Base-by-base conservation (phyloP, 2,113 vertebrate genomes). In the Corydoras sp. region DNA sequence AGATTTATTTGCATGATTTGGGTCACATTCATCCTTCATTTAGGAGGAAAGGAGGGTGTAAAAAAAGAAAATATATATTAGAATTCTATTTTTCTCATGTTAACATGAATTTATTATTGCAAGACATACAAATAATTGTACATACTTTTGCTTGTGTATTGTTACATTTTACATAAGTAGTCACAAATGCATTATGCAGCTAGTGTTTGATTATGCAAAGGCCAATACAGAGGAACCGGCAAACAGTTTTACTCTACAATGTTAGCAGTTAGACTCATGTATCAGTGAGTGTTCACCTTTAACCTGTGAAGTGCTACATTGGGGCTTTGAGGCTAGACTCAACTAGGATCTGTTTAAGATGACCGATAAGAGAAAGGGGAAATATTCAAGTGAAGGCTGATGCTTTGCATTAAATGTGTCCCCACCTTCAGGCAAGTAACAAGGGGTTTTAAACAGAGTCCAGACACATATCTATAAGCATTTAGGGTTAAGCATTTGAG, bases 201-300 rank as follows among this genome's bases (percentile, higher is more conserved):
- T 5, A 9, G 12, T 78, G 73, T 78, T 78, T 79, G 53, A 58
- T 73, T 58, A 69, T 73, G 30, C 59, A 65, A 67, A 32, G 30
- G n/a, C 4, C 35, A 13, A 15, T 54, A 56, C 7, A 14, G 3
- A 54, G 58, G 65, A 72, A 63, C 24, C 43, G 9, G 15, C 53
- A 31, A 9, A 12, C 31, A 51, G 24, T 13, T 30, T 76, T 56
- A 71, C 68, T 15, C 2, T 43, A 62, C 50, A 9, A 43, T 11
- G 54, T 72, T 35, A 14, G 5, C 13, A n/a, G 32, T 62, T 30
- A 54, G 50, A 50, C 35, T 71, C 51, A 58, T 12, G 8, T 55
- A 75, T 31, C 61, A 31, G 55, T 18, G 7, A 75, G 56, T 5
- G 11, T 60, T 69, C 32, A 79, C 67, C 65, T 75, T 15, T 66